Evolutionary conservation across 2,113 vertebrate genomes (phyloP).

Genomic region (Piprites chloris): DNA sequence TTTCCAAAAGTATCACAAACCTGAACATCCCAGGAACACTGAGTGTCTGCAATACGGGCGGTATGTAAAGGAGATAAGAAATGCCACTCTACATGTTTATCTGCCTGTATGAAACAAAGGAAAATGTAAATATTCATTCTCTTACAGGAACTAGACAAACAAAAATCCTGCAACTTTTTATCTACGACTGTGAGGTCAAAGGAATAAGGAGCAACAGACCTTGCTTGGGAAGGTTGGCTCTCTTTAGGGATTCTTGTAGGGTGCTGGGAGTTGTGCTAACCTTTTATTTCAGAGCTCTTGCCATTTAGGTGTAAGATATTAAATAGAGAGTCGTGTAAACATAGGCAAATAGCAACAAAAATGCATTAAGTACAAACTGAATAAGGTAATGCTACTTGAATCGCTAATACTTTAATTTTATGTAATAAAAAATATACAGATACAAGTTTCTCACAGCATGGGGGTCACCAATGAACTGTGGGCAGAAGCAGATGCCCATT

Average conservation of each 20-base stretch:
- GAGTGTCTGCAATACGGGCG: neutral
- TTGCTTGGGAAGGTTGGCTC: neutral
- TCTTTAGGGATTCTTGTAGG: neutral
- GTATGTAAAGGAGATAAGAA: neutral
- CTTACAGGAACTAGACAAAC: neutral
- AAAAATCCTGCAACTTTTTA: neutral
- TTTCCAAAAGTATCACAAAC: slow-evolving; percentile 54
- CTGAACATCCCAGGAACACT: slow-evolving; percentile 33
- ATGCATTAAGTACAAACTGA: too few species aligned
- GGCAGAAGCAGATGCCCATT: neutral
- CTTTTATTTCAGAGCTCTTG: neutral
- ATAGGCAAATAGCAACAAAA: neutral
- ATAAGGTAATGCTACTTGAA: neutral
- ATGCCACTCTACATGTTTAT: neutral
- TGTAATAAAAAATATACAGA: neutral
- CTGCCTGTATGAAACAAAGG: neutral
- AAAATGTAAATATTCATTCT: neutral
- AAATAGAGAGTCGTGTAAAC: neutral
- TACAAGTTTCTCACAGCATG: neutral
- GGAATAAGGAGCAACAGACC: neutral
- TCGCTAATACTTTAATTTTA: neutral
- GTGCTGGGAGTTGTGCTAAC: neutral
- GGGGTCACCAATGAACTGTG: neutral
- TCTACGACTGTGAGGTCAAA: neutral
- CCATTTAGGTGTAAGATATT: neutral